Evolutionary conservation across 2,113 vertebrate species (phyloP).

Genomic region (Clupea harengus): DNA sequence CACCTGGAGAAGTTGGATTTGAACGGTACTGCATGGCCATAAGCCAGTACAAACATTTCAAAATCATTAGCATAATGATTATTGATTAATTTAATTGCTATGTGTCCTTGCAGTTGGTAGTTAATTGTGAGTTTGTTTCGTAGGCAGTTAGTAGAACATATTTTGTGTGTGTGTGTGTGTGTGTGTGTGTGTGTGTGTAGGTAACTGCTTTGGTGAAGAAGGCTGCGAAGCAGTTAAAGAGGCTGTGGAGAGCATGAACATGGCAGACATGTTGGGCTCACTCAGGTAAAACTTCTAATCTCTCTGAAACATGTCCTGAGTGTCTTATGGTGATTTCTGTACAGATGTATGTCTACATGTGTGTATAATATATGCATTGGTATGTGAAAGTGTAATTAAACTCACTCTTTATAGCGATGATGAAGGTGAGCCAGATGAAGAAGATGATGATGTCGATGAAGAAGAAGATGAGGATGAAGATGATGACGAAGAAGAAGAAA

Average conservation of each 20-base stretch:
- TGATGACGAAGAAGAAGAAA: conserved; percentile 24
- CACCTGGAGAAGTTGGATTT: conserved; percentile 89
- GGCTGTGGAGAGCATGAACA: conserved; percentile 78
- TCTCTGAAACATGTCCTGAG: background rate
- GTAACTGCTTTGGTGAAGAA: conserved; percentile 86
- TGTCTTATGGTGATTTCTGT: background rate
- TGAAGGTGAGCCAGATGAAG: conserved; percentile 69
- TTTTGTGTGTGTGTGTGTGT: background rate
- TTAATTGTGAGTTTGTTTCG: background rate
- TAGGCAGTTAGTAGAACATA: background rate
- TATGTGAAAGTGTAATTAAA: conserved; percentile 16
- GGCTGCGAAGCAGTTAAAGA: conserved; percentile 88
- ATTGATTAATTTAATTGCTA: background rate
- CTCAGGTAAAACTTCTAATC: conserved; percentile 72
- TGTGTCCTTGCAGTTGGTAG: background rate
- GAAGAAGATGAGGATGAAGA: conserved; percentile 38
- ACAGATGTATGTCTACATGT: background rate
- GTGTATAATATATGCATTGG: background rate
- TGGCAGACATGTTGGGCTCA: conserved; percentile 77
- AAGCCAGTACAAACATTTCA: background rate
- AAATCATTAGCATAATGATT: background rate
- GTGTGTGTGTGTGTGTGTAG: conserved; percentile 59
- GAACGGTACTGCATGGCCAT: conserved; percentile 75
- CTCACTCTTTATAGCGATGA: conserved; percentile 63
- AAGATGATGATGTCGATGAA: conserved; percentile 43